These are phyloP conservation scores for Epirrhoe tristata DNA, from an alignment of 2,888 invertebrate species.

Conservation along the genomic window DNA sequence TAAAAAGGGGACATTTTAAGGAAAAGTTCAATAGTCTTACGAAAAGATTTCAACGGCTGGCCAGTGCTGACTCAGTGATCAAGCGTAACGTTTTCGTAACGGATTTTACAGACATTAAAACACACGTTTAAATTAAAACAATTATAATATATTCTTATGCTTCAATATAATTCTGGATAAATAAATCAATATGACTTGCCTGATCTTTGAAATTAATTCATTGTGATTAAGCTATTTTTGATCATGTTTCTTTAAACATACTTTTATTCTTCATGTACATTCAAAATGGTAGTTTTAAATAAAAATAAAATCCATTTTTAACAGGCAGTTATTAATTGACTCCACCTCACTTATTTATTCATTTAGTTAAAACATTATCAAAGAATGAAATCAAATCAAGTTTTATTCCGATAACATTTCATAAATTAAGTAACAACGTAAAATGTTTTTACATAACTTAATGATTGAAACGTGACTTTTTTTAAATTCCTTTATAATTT, in stretches of 20 bases:
- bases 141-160: not conserved
- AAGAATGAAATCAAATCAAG: not conserved
- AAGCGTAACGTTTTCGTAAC: slow-evolving; percentile 34
- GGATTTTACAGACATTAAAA: slow-evolving; percentile 18
- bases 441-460: slow-evolving; percentile 14
- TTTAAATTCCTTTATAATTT: slow-evolving; percentile 3
- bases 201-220: not conserved
- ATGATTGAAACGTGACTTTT: slow-evolving; percentile 26
- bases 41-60: slow-evolving; percentile 73
- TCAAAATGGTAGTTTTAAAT: no score
- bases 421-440: not conserved
- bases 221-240: not conserved
- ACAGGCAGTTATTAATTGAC: not conserved
- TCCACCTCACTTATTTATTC: not conserved
- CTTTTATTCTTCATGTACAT: no score
- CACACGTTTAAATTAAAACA: not conserved
- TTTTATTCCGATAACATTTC: not conserved
- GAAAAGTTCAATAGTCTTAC: not conserved
- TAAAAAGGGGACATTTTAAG: not conserved
- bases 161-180: not conserved
- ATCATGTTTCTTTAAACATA: no score
- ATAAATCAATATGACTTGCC: not conserved
- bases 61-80: slow-evolving; percentile 28
- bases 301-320: no score
- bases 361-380: no score